These are phyloP conservation scores for Eristalis arbustorum DNA, from an alignment of 2,888 invertebrate species.

Conservation along the genomic window DNA sequence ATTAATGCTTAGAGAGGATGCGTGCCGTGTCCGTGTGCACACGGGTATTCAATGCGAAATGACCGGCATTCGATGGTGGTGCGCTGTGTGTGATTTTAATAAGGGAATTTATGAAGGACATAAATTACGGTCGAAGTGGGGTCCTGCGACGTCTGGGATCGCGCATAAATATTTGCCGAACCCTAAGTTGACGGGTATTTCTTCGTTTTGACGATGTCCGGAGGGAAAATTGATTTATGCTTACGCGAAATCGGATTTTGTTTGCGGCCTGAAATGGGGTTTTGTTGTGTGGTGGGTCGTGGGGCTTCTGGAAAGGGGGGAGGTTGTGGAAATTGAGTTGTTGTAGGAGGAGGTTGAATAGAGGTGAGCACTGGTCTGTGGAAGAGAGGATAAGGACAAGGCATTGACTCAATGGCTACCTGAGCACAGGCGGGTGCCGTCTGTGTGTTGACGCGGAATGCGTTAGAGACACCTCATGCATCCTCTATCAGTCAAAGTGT, in stretches of 20 bases:
- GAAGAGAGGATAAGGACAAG: no score
- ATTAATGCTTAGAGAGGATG: conserved; percentile 29
- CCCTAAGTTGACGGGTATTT: conserved; percentile 30
- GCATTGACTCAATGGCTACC: no score
- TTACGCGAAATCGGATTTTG: background rate
- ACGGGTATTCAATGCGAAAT: conserved; percentile 2
- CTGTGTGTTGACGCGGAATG: no score
- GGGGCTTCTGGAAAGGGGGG: background rate
- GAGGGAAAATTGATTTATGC: conserved; percentile 8
- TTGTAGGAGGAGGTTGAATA: background rate
- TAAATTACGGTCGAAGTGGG: conserved; percentile 24
- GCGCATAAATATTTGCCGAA: conserved; percentile 6
- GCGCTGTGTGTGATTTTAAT: conserved; percentile 33
- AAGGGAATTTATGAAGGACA: conserved; percentile 32
- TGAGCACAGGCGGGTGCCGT: no score
- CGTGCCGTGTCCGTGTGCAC: conserved; percentile 16
- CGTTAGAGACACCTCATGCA: no score
- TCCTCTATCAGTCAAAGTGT: no score
- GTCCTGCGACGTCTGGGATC: background rate
- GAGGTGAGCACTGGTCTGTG: no score
- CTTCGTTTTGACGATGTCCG: conserved; percentile 29
- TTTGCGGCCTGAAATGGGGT: background rate
- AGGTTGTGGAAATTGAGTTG: background rate
- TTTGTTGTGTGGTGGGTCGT: background rate
- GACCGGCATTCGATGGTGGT: background rate